These are phyloP conservation scores for Seladonia tumulorum DNA, from an alignment of 2,888 invertebrate species.

Conservation along the genomic window DNA sequence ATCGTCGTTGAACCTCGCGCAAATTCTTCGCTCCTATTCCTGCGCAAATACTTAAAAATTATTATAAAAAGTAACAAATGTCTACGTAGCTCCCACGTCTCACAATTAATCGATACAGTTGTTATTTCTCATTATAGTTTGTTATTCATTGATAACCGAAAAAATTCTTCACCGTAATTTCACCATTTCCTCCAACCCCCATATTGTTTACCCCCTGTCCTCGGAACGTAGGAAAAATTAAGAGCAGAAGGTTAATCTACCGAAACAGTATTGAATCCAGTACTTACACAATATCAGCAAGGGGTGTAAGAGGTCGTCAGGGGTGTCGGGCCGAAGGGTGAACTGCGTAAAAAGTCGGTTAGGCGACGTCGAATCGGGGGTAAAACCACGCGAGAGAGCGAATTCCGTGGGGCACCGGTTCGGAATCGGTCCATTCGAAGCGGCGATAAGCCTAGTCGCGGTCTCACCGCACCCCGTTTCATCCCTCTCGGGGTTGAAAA, in stretches of 20 bases:
- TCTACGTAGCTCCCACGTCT: too few species aligned
- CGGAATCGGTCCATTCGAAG: conserved; percentile 75
- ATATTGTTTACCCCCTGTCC: not conserved
- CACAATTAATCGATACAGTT: too few species aligned
- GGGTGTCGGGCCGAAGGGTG: not conserved
- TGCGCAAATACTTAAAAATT: not conserved
- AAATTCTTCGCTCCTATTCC: conserved; percentile 37
- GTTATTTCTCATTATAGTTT: too few species aligned
- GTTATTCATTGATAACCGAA: too few species aligned
- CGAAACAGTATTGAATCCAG: not conserved
- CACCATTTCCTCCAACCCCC: not conserved
- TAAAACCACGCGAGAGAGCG: conserved; percentile 58
- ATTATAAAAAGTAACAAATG: too few species aligned
- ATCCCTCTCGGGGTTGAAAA: not conserved
- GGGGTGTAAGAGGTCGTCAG: not conserved
- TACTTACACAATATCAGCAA: not conserved
- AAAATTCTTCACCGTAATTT: not conserved
- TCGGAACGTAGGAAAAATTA: not conserved
- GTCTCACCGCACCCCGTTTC: conserved; percentile 16
- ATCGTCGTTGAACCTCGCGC: conserved; percentile 22
- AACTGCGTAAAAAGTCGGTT: conserved; percentile 39
- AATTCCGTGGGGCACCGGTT: conserved; percentile 56
- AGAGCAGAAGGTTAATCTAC: not conserved
- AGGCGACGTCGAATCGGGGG: conserved; percentile 66
- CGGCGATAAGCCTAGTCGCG: conserved; percentile 78